A percentile compares a stretch with the other conserved stretches of the same genome.
These are phyloP conservation scores for Rafetus swinhoei DNA, from an alignment of 2,113 vertebrate genomes.

Conservation along the genomic window DNA sequence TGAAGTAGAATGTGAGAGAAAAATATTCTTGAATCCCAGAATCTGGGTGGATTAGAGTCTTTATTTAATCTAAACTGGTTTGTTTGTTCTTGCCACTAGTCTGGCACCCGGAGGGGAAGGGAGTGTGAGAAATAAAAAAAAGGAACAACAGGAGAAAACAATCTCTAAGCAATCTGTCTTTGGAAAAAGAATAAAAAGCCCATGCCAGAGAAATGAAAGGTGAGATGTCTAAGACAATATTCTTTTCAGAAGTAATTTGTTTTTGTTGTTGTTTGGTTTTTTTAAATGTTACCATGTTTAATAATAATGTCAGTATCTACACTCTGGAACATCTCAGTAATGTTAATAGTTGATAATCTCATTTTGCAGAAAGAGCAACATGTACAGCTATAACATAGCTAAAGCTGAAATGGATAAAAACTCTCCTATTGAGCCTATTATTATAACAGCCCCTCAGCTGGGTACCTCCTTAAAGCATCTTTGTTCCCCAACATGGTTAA, in stretches of 20 bases:
- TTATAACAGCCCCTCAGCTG: rapidly evolving
- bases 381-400: neutral
- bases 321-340: neutral
- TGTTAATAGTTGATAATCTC: neutral
- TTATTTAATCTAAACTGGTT: neutral
- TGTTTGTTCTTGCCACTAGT: neutral
- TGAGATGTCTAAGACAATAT: neutral
- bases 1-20: neutral
- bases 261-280: neutral
- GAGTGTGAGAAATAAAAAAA: neutral
- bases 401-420: neutral
- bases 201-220: neutral
- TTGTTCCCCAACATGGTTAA: neutral
- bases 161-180: neutral
- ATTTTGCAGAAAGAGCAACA: neutral
- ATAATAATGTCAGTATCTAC: neutral
- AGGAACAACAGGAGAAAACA: neutral
- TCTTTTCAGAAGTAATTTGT: neutral
- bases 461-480: neutral
- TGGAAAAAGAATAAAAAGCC: neutral
- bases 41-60: neutral
- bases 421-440: rapidly evolving
- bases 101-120: neutral
- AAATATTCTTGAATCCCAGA: neutral
- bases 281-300: neutral